Evolutionary conservation across 2,888 invertebrate species (phyloP), one percentile per base, ranked within the genome.

Genomic region (Conus canariensis): DNA sequence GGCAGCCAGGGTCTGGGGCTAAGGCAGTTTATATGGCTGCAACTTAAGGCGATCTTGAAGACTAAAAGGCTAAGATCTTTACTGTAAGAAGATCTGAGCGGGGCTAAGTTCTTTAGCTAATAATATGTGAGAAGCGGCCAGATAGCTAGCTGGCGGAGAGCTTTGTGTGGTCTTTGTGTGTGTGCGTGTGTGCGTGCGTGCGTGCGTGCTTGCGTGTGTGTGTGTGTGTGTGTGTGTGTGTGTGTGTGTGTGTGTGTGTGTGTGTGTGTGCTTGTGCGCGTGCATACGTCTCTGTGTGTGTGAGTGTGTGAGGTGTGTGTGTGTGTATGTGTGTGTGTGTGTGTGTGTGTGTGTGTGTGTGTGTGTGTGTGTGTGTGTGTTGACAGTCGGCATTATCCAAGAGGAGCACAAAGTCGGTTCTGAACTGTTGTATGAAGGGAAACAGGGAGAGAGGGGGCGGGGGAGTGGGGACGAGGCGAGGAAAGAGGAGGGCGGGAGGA

Each of bases 61-160:
- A 91, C 90, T 91, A 90, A 91, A 91, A 90, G 90, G 91, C 90
- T 91, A 91, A 91, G 90, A 91, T 92, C 91, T 91, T 92, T 91
- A 92, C 90, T 90, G 90, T 91, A 92, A 91, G 91, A 92, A 92
- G 91, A 92, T 92, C 91, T 90, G 87, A 89, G 88, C 90, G 64
- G 64, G 87, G 91, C 91, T 91, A 92, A 92, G 90, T 91, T 92
- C 91, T 91, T 92, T 90, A 91, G 91, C 90, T 91, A 90, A 91
- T 91, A 91, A 90, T 90, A 90, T 87, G 87, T 87, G 87, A 86
- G 90, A 90, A 90, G 87, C 87, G 60, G 90, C 83, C 87, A 67
- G 80, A 87, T 80, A 87, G 89, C 70, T 59, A 64, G 85, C 70
- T 74, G 30, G 85, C 22, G 89, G n/a, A 89, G 85, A 85, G 9